These are phyloP conservation scores for Trypoxylon attenuatum DNA, from an alignment of 2,888 invertebrate genomes.

Conservation along the genomic window DNA sequence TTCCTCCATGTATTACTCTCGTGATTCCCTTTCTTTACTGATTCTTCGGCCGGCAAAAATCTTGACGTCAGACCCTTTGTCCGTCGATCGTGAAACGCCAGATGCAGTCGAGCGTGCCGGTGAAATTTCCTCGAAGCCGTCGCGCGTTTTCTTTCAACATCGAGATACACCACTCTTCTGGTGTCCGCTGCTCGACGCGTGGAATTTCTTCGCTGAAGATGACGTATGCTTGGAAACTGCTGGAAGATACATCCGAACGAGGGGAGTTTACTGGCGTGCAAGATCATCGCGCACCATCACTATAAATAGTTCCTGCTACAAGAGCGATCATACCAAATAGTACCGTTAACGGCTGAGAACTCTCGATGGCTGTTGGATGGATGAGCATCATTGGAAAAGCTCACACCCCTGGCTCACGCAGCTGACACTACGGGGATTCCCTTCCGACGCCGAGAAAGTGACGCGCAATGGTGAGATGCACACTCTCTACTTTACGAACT, in stretches of 20 bases:
- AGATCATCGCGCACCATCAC: conserved; percentile 29
- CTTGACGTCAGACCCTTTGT: conserved; percentile 31
- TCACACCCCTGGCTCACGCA: conserved; percentile 13
- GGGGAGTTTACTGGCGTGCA: conserved; percentile 28
- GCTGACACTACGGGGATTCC: conserved; percentile 17
- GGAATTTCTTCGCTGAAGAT: not conserved
- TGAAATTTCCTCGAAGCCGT: conserved; percentile 29
- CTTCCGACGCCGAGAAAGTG: conserved; percentile 38
- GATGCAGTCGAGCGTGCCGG: conserved; percentile 25
- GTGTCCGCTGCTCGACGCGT: no score
- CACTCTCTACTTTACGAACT: conserved; percentile 18
- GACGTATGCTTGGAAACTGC: not conserved
- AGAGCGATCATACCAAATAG: conserved; percentile 71
- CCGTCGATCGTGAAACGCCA: conserved; percentile 41
- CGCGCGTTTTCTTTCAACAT: conserved; percentile 11
- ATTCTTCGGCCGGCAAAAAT: conserved; percentile 26
- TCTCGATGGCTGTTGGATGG: conserved; percentile 5
- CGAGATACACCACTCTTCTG: no score
- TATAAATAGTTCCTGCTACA: conserved; percentile 69
- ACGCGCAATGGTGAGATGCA: conserved; percentile 28
- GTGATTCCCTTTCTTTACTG: conserved; percentile 3
- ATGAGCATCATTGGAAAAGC: conserved; percentile 16
- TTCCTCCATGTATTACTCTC: conserved; percentile 9
- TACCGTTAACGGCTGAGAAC: conserved; percentile 50
- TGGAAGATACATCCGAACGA: not conserved